Conservation (phyloP, 2,113 vertebrate species). For the Sterrhoptilus dennistouni region DNA sequence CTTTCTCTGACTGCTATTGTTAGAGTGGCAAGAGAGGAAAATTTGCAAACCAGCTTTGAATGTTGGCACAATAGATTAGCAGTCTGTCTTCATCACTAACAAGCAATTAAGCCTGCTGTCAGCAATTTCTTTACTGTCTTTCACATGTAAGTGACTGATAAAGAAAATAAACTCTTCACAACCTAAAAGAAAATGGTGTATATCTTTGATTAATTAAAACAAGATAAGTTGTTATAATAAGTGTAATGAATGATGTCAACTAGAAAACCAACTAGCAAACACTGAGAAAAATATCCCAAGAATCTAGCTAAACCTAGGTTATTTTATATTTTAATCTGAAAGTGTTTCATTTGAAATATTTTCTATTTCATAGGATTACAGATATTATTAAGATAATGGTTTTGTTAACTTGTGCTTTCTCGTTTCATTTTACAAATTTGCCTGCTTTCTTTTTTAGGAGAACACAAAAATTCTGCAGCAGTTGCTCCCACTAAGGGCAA, state of each 20-base stretch:
- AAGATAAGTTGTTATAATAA: neutral
- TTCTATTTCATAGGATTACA: neutral
- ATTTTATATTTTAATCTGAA: neutral
- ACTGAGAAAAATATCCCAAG: neutral
- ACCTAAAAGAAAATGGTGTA: neutral
- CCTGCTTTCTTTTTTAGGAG: conserved; percentile 72
- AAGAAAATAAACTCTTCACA: neutral
- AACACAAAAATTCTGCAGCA: conserved; percentile 88
- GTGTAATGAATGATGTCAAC: neutral
- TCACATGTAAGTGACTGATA: neutral
- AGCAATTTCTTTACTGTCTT: neutral
- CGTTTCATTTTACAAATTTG: neutral
- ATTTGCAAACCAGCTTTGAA: neutral
- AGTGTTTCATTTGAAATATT: neutral
- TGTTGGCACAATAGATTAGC: neutral
- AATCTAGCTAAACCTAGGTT: neutral
- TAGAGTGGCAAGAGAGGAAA: neutral
- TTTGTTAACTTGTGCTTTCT: neutral
- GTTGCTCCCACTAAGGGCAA: conserved; percentile 84
- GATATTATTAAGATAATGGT: neutral
- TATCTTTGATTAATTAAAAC: neutral
- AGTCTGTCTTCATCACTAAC: neutral
- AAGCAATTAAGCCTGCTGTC: neutral
- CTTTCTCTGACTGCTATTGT: neutral
- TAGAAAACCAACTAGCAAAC: neutral